Conservation (phyloP, 2,113 vertebrate genomes). For the Elachura formosa region DNA sequence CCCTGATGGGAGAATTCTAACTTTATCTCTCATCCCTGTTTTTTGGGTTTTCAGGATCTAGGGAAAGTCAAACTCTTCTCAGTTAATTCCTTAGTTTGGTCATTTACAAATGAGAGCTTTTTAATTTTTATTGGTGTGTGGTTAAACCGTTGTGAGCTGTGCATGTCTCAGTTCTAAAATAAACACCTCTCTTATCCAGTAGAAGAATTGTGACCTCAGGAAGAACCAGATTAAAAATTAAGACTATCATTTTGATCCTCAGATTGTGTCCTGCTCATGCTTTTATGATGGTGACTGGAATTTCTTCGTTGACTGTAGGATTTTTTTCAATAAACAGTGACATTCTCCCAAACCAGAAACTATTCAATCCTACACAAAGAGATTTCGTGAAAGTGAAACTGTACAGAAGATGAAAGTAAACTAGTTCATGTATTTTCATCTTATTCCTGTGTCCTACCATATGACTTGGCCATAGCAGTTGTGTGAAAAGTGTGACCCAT, state of each 20-base stretch:
- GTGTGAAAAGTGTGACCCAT: not conserved
- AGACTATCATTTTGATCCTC: not conserved
- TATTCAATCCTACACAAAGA: not conserved
- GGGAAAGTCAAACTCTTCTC: not conserved
- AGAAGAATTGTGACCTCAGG: not conserved
- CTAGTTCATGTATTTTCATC: not conserved
- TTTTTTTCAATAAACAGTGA: not conserved
- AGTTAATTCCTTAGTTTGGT: not conserved
- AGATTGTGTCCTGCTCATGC: not conserved
- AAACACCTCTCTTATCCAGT: not conserved
- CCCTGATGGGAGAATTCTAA: not conserved
- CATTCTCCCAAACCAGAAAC: not conserved
- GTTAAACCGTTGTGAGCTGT: not conserved
- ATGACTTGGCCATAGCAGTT: accelerated
- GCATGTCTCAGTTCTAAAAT: not conserved
- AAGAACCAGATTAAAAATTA: not conserved
- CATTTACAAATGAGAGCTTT: not conserved
- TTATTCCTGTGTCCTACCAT: not conserved
- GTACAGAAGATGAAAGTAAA: not conserved
- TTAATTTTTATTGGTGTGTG: not conserved
- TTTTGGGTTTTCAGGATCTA: not conserved
- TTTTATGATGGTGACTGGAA: not conserved
- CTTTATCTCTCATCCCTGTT: not conserved
- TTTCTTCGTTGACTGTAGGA: not conserved
- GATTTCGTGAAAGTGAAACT: not conserved